These are phyloP conservation scores for Argyrosomus regius DNA, from an alignment of 2,797 vertebrate species.

Conservation along the genomic window DNA sequence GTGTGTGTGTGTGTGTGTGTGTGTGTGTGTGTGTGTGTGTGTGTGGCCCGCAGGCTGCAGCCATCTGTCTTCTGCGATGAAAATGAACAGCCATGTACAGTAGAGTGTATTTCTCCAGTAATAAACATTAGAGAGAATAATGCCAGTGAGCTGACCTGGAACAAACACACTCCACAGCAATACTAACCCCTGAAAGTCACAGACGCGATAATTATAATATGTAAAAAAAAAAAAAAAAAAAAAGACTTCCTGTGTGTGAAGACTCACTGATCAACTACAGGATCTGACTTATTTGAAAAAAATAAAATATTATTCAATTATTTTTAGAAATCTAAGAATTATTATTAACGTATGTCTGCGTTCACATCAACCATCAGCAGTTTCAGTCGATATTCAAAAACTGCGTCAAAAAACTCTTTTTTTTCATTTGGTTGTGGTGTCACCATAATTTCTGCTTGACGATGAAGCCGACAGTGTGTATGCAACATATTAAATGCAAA, in stretches of 20 bases:
- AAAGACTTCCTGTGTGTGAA: slow-evolving; percentile 16
- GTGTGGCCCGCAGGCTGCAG: slow-evolving; percentile 61
- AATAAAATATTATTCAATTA: background rate
- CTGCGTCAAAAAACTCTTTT: background rate
- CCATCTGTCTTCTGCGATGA: slow-evolving; percentile 63
- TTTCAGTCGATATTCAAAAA: background rate
- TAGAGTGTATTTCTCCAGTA: slow-evolving; percentile 28
- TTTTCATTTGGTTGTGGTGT: background rate
- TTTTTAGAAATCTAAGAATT: too few relatives aligned
- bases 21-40: slow-evolving; percentile 9
- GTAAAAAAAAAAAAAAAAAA: slow-evolving; percentile 1
- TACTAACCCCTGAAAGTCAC: slow-evolving; percentile 1
- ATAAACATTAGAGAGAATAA: slow-evolving; percentile 49
- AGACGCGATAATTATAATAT: background rate
- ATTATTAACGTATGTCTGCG: too few relatives aligned
- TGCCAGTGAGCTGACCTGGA: slow-evolving; percentile 62
- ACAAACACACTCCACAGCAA: slow-evolving; percentile 37
- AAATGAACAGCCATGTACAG: slow-evolving; percentile 53
- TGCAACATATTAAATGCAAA: slow-evolving; percentile 44
- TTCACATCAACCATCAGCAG: background rate
- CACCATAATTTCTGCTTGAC: slow-evolving; percentile 18
- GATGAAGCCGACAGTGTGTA: slow-evolving; percentile 11
- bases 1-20: background rate
- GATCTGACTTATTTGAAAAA: slow-evolving; percentile 3
- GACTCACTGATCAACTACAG: background rate